Evolutionary conservation across 2,113 vertebrate species (phyloP).

Genomic region (Toxotes jaculatrix): DNA sequence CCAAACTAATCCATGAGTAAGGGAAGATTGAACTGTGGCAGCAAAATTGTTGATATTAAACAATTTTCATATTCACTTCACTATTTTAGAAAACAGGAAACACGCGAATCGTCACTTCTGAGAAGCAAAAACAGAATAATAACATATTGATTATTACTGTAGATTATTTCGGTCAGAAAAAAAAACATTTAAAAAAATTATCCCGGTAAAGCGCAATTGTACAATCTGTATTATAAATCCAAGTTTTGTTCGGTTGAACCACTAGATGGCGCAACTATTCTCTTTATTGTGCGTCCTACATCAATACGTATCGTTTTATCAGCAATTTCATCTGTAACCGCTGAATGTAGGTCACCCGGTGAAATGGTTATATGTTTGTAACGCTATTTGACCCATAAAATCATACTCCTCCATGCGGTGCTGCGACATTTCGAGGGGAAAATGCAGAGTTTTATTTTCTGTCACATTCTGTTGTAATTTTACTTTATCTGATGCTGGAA

Average conservation of each 20-base stretch:
- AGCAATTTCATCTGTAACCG: not conserved
- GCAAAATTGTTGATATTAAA: no score
- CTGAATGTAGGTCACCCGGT: slow-evolving; percentile 6
- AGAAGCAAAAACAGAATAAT: no score
- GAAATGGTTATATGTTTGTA: not conserved
- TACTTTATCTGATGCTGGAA: not conserved
- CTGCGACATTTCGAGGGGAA: not conserved
- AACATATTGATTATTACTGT: no score
- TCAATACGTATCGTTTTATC: not conserved
- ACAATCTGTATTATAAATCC: not conserved
- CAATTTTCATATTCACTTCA: no score
- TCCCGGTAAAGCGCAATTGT: not conserved
- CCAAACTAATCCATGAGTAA: no score
- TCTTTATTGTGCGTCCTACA: not conserved
- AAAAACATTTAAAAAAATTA: no score
- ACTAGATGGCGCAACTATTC: slow-evolving; percentile 30
- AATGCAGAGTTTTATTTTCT: not conserved
- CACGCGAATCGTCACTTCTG: no score
- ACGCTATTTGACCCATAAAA: no score
- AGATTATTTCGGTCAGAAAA: no score
- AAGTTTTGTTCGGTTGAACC: not conserved
- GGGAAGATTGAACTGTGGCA: no score
- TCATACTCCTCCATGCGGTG: no score
- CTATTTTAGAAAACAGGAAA: no score
- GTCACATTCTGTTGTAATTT: not conserved